Percentiles rank a stretch among this genome's conserved stretches.
phyloP scores from a whole-genome alignment of 2,113 vertebrate genomes.

The Anoura caudifer region DNA sequence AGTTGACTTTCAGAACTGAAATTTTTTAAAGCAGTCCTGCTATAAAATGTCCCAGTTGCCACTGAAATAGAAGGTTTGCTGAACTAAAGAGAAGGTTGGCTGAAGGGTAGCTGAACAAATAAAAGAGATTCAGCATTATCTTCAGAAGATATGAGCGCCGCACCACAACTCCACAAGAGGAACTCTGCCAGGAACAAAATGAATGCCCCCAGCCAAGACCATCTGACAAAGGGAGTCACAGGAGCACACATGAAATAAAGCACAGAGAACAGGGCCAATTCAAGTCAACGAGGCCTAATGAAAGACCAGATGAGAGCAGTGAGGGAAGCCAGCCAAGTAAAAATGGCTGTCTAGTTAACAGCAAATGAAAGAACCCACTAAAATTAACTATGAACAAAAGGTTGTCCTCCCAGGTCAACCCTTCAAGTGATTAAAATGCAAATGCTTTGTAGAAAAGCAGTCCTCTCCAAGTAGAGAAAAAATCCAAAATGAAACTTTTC shows the following conservation, averaged over 20 bases:
- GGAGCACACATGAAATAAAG: slow-evolving; percentile 14
- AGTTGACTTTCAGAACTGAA: background rate
- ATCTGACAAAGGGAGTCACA: background rate
- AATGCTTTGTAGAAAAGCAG: background rate
- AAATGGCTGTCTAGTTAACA: slow-evolving; percentile 27
- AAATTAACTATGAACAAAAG: slow-evolving; percentile 35
- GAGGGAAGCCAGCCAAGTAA: background rate
- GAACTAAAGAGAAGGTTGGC: background rate
- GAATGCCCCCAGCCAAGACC: background rate
- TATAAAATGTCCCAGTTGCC: background rate
- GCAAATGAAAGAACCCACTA: background rate
- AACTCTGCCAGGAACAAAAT: background rate
- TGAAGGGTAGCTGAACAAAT: slow-evolving; percentile 16
- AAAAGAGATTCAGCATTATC: background rate
- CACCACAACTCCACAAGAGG: background rate
- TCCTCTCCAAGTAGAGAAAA: background rate
- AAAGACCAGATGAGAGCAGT: slow-evolving; percentile 41
- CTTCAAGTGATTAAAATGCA: slow-evolving; percentile 12
- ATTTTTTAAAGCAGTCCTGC: background rate
- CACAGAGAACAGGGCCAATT: slow-evolving; percentile 17
- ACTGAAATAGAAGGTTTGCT: slow-evolving; percentile 13
- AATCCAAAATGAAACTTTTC: background rate
- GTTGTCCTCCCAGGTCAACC: background rate
- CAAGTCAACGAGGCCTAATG: background rate
- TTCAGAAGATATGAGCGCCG: background rate